Percentiles rank a stretch among this genome's conserved stretches.
Evolutionary conservation across 1,140 invertebrate species (phyloP).

Genomic region (Camponotus pennsylvanicus): DNA sequence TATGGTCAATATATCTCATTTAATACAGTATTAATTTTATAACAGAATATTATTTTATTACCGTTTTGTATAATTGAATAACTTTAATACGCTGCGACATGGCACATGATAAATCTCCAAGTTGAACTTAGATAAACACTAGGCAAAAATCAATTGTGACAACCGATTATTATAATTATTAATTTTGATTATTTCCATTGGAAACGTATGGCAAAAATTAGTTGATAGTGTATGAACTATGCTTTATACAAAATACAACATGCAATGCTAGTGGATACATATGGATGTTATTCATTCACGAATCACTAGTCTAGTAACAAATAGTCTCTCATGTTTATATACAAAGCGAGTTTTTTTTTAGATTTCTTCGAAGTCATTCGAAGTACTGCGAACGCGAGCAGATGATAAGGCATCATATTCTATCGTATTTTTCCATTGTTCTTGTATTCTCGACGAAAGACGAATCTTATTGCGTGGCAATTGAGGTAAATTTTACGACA

Average conservation of each 20-base stretch:
- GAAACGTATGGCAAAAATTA: not conserved
- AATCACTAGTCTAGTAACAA: no score
- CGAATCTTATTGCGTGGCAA: not conserved
- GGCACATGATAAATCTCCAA: not conserved
- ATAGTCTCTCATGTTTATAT: no score
- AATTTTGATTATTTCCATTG: not conserved
- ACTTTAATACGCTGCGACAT: conserved; percentile 84
- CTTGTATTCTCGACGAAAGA: not conserved
- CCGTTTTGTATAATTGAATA: conserved; percentile 85
- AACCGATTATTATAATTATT: not conserved
- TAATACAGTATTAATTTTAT: no score
- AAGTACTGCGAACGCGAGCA: not conserved
- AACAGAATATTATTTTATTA: conserved; percentile 63
- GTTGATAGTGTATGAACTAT: not conserved
- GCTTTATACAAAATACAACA: not conserved
- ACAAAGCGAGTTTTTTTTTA: not conserved
- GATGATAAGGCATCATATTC: not conserved
- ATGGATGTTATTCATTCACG: no score
- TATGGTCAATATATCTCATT: no score
- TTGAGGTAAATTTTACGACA: not conserved
- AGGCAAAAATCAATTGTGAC: not conserved
- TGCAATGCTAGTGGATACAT: no score
- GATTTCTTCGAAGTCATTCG: not conserved
- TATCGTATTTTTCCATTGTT: not conserved
- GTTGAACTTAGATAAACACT: not conserved